Conservation (phyloP, 2,797 vertebrate species). For the Miichthys miiuy region DNA sequence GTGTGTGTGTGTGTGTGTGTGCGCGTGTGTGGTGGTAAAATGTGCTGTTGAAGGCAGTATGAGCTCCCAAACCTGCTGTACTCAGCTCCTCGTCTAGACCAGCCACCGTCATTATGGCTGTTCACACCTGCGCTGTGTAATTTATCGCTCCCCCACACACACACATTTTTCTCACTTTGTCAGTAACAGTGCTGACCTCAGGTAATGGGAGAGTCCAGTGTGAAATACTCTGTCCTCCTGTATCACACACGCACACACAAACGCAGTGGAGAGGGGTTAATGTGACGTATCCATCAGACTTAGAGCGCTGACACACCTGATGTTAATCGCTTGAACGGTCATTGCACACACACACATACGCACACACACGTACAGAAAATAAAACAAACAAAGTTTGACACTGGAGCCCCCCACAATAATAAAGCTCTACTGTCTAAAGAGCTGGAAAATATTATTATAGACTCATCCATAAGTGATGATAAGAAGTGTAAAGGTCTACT, state of each 20-base stretch:
- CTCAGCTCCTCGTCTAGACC: conserved; percentile 67
- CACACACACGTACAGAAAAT: neutral
- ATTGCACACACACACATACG: neutral
- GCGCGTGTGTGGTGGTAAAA: conserved; percentile 24
- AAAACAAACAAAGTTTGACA: neutral
- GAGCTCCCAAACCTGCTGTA: conserved; percentile 62
- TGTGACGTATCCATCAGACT: conserved; percentile 68
- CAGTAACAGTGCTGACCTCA: conserved; percentile 77
- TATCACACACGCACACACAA: conserved; percentile 16
- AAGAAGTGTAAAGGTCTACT: neutral
- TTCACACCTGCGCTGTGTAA: conserved; percentile 64
- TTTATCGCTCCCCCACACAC: conserved; percentile 50
- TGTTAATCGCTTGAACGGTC: conserved; percentile 61
- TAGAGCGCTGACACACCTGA: conserved; percentile 64
- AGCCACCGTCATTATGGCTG: conserved; percentile 53
- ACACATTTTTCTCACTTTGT: conserved; percentile 73
- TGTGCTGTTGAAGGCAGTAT: conserved; percentile 56
- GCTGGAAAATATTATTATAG: neutral
- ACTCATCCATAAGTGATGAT: neutral
- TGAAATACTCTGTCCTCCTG: conserved; percentile 68
- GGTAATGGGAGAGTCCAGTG: conserved; percentile 71
- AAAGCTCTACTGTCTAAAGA: neutral
- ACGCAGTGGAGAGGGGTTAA: conserved; percentile 47
- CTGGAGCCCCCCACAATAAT: neutral
- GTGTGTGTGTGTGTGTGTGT: neutral